These are phyloP conservation scores for Grapholita molesta DNA, from an alignment of 1,140 invertebrate genomes.

Conservation along the genomic window DNA sequence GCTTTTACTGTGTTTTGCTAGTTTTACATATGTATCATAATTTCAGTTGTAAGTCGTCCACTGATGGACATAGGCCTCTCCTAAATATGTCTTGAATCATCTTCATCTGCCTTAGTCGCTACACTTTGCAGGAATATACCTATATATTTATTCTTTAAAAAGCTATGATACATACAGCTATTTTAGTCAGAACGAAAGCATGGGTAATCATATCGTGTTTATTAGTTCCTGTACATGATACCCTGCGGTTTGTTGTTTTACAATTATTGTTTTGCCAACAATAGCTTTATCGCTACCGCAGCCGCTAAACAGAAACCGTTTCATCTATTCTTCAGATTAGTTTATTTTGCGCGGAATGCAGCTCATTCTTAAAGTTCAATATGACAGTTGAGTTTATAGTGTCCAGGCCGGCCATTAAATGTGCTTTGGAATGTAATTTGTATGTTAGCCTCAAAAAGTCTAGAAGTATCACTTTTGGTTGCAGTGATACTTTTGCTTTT, in stretches of 20 bases:
- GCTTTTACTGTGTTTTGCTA: too few relatives aligned
- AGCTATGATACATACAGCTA: neutral
- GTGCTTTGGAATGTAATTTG: too few relatives aligned
- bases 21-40: too few relatives aligned
- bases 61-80: too few relatives aligned
- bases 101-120: too few relatives aligned
- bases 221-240: neutral
- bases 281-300: neutral
- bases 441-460: too few relatives aligned
- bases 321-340: neutral
- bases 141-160: neutral
- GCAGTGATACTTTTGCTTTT: too few relatives aligned
- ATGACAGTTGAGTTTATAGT: neutral
- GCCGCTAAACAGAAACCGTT: neutral
- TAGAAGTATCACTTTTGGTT: too few relatives aligned
- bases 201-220: neutral
- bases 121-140: too few relatives aligned
- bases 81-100: too few relatives aligned
- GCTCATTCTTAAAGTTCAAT: neutral
- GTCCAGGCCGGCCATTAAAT: neutral
- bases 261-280: neutral
- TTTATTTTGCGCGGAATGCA: neutral
- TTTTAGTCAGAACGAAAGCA: neutral
- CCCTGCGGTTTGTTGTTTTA: neutral
- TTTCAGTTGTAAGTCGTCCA: too few relatives aligned